Percentiles rank a stretch among this genome's conserved stretches.
These are phyloP conservation scores for Aptenodytes patagonicus DNA, from an alignment of 2,113 vertebrate genomes.

Conservation along the genomic window DNA sequence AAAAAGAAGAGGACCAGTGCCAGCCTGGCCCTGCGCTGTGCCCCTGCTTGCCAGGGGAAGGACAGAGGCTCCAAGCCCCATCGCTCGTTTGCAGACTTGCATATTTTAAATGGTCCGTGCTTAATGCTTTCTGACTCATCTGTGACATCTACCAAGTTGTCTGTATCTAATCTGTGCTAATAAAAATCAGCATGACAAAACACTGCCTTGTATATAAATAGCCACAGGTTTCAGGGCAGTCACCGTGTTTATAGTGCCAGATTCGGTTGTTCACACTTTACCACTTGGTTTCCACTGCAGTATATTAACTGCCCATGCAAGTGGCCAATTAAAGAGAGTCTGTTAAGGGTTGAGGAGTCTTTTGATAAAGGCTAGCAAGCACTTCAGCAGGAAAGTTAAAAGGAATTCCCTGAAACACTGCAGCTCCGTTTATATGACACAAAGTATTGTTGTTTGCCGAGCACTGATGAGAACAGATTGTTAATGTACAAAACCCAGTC, in stretches of 20 bases:
- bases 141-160: background rate
- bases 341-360: slow-evolving; percentile 26
- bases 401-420: background rate
- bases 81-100: background rate
- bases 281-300: slow-evolving; percentile 32
- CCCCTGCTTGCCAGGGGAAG: background rate
- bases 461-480: background rate
- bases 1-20: background rate
- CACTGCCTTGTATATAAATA: background rate
- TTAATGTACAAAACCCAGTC: background rate
- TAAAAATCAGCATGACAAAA: slow-evolving; percentile 63
- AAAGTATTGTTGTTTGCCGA: background rate
- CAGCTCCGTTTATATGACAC: background rate
- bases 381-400: background rate
- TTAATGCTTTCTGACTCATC: slow-evolving; percentile 27
- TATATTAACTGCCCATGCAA: slow-evolving; percentile 23
- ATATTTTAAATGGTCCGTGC: background rate
- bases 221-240: background rate
- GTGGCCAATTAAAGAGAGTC: slow-evolving; percentile 48
- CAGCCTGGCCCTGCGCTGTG: rapidly evolving
- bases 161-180: background rate
- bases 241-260: background rate
- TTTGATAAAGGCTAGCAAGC: background rate
- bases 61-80: background rate
- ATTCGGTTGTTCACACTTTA: slow-evolving; percentile 25